Evolutionary conservation across 2,888 invertebrate genomes (phyloP).

Genomic region (Melikaiella ostensackeni): DNA sequence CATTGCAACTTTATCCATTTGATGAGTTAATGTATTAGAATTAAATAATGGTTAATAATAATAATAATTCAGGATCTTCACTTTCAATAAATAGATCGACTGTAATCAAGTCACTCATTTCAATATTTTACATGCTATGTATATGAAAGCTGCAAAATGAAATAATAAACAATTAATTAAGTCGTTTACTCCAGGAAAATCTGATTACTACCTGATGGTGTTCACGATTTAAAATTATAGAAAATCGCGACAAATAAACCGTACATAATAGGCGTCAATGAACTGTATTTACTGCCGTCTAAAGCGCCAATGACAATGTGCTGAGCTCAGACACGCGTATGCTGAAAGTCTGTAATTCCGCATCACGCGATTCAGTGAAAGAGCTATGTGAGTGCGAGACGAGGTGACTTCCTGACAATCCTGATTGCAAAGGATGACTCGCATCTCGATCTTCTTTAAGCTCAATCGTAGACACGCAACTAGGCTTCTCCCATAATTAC

Average conservation of each 20-base stretch:
- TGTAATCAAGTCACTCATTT: neutral
- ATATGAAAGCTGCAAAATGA: neutral
- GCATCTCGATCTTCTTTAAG: slow-evolving; percentile 11
- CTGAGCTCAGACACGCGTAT: neutral
- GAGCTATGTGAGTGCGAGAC: neutral
- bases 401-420: slow-evolving; percentile 14
- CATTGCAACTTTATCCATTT: too few species aligned
- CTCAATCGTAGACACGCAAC: slow-evolving; percentile 36
- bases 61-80: neutral
- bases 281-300: slow-evolving; percentile 20
- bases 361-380: slow-evolving; percentile 1
- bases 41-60: neutral
- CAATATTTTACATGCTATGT: neutral
- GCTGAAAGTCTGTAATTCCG: neutral
- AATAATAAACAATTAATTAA: neutral
- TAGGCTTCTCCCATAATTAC: slow-evolving; percentile 35
- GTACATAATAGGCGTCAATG: neutral
- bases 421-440: neutral
- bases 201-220: neutral
- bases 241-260: neutral
- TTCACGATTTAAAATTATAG: neutral
- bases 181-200: neutral
- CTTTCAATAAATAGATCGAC: neutral
- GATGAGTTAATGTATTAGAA: neutral
- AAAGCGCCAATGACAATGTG: slow-evolving; percentile 10